phyloP scores from a whole-genome alignment of 1,140 invertebrate genomes.

The Manduca sexta region DNA sequence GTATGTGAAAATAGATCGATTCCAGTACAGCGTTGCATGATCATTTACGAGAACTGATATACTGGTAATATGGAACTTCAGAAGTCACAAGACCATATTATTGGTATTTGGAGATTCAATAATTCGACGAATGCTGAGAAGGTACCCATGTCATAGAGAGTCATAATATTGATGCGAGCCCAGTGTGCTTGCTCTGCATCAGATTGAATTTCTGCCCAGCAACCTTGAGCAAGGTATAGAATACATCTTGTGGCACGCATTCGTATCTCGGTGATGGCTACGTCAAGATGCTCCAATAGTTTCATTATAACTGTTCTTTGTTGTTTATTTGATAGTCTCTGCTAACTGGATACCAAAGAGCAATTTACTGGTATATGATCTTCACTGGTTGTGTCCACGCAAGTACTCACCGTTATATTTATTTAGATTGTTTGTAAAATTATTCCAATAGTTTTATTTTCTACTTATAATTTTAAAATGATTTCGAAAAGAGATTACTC shows the following conservation, averaged over 20 bases:
- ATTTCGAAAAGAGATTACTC: no score
- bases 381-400: no score
- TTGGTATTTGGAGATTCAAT: conserved; percentile 94
- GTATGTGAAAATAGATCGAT: no score
- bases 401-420: no score
- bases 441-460: no score
- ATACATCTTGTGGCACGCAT: conserved; percentile 92
- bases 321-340: conserved; percentile 78
- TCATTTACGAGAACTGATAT: no score
- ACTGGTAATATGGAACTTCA: no score
- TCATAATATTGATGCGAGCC: conserved; percentile 88
- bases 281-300: conserved; percentile 91
- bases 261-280: conserved; percentile 84
- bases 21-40: no score
- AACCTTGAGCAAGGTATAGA: conserved; percentile 94
- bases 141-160: conserved; percentile 90
- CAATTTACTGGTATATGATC: no score
- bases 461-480: no score
- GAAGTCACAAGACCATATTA: no score
- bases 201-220: conserved; percentile 94
- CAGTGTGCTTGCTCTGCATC: conserved; percentile 90
- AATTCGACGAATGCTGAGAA: conserved; percentile 93
- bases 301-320: conserved; percentile 86
- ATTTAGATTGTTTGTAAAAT: no score
- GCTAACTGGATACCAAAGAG: conserved; percentile 91